A percentile compares a stretch with the other conserved stretches of the same genome.
Evolutionary conservation across 2,797 vertebrate genomes (phyloP).

Genomic region (Galagoides demidoff): DNA sequence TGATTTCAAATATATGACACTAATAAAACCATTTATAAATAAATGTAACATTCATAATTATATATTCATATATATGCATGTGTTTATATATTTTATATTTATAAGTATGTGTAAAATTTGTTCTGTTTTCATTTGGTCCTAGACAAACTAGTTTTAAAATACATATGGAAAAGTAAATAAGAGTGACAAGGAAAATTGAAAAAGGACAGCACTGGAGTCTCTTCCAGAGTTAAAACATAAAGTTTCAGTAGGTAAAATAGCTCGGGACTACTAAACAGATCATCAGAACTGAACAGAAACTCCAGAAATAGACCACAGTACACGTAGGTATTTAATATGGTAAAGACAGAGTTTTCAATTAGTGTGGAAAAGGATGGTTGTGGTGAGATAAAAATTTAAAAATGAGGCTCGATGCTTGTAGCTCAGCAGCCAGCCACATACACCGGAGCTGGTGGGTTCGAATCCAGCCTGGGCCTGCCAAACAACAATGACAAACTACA

Average conservation of each 20-base stretch:
- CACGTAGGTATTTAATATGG: neutral
- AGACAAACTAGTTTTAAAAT: neutral
- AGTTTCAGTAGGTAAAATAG: neutral
- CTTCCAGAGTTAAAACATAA: neutral
- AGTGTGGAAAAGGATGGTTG: neutral
- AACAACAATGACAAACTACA: too few relatives aligned
- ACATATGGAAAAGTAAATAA: neutral
- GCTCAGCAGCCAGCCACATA: too few relatives aligned
- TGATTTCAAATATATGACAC: neutral
- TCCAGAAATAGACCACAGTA: neutral
- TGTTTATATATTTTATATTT: neutral
- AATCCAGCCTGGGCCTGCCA: too few relatives aligned
- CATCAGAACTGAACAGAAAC: neutral
- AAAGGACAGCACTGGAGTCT: neutral
- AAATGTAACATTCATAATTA: neutral
- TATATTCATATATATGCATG: neutral
- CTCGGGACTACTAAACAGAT: neutral
- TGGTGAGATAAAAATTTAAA: neutral
- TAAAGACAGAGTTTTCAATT: neutral
- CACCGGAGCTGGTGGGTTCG: too few relatives aligned
- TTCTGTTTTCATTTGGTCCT: slow-evolving; percentile 1
- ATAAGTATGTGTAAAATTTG: neutral
- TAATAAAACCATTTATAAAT: neutral
- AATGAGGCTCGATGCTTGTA: neutral
- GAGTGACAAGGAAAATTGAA: neutral